Base-by-base conservation (phyloP, 2,113 vertebrate genomes). In the Actenoides lindsayi region DNA sequence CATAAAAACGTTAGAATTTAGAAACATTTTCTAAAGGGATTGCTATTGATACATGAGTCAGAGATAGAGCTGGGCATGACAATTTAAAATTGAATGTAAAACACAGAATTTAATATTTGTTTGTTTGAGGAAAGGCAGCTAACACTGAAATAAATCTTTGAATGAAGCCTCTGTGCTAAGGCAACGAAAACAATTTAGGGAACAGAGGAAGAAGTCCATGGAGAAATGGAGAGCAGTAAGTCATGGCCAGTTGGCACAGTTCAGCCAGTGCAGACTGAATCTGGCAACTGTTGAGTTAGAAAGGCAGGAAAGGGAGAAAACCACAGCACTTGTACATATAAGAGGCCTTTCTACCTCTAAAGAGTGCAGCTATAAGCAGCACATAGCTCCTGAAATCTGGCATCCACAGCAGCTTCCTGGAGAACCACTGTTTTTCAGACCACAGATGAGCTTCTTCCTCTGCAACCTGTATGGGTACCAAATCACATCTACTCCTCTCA, bases 171-270 rank as follows among this genome's bases (percentile, higher is more conserved):
- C 77, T 88, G 57, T 94, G 78, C 68, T 68, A 89, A 89, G 69
- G 80, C 76, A 97, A 90, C 87, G 94, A 94, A 90, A 87, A 93
- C 89, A 95, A 89, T 80, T 91, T 76, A 94, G 51, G 37, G 85
- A 97, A 94, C 62, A 89, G 87, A 96, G 75, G 77, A 73, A 35
- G 90, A 80, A 39, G 75, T 93, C 78, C 82, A 89, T 25, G 48
- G 88, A 92, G 90, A 88, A 78, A 92, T 63, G 44, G 70, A n/a
- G 89, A 85, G 67, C 3, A 2, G 35, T 83, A 53, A 62, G 67
- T 74, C 53, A 87, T 42, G 37, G 74, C 94, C 90, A 78, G 93
- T 90, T 80, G 46, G 62, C 81, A 70, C 35, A 57, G 78, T 94
- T 84, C 62, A 69, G 86, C 37, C 88, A 95, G 31, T 74, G 77